Evolutionary conservation across 2,797 vertebrate species (phyloP).

Genomic region (Aulostomus chinensis): DNA sequence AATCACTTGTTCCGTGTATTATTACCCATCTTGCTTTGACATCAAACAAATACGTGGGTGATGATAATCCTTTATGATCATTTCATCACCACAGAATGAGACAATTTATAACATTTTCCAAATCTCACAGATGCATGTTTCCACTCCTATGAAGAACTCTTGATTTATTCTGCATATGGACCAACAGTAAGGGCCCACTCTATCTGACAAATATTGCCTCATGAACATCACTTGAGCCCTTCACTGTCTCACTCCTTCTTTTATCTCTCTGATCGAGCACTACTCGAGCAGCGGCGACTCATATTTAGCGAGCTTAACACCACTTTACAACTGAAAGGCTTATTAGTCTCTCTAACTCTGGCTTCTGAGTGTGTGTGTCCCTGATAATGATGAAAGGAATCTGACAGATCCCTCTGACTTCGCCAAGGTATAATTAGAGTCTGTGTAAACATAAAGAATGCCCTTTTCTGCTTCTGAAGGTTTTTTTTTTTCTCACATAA

Average conservation of each 20-base stretch:
- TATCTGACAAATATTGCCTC: too few species aligned
- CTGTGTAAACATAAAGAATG: slow-evolving; percentile 32
- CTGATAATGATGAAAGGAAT: slow-evolving; percentile 32
- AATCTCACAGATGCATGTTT: too few species aligned
- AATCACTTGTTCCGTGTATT: too few species aligned
- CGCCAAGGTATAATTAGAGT: slow-evolving; percentile 35
- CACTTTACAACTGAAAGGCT: slow-evolving; percentile 27
- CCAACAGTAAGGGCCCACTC: too few species aligned
- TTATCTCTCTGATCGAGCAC: slow-evolving; percentile 17
- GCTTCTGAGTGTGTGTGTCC: slow-evolving; percentile 17
- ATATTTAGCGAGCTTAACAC: slow-evolving; percentile 23
- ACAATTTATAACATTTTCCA: too few species aligned
- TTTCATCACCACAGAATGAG: too few species aligned
- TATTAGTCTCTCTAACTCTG: slow-evolving; percentile 17
- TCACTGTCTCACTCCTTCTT: slow-evolving; percentile 8
- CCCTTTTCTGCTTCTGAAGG: slow-evolving; percentile 23
- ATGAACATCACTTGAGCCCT: slow-evolving; percentile 1
- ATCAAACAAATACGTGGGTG: too few species aligned
- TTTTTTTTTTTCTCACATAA: slow-evolving; percentile 46
- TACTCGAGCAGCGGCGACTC: slow-evolving; percentile 11
- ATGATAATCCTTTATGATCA: too few species aligned
- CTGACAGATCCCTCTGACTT: slow-evolving; percentile 29
- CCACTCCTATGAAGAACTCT: too few species aligned
- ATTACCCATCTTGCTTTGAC: too few species aligned
- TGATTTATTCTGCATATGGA: too few species aligned